These are phyloP conservation scores for Platypus cylindrus DNA, from an alignment of 2,888 invertebrate species.

Conservation along the genomic window DNA sequence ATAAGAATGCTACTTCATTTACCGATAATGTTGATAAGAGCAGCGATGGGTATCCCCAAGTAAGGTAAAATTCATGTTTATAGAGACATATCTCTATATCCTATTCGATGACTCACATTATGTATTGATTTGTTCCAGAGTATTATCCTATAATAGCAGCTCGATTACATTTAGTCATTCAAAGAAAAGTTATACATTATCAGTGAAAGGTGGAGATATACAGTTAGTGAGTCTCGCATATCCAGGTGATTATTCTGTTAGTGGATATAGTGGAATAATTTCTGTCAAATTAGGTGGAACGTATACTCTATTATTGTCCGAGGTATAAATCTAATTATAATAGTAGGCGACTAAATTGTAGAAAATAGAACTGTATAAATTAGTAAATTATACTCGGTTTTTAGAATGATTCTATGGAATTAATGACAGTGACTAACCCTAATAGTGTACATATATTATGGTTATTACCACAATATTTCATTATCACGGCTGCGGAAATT, in stretches of 20 bases:
- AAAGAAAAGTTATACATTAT: slow-evolving; percentile 2
- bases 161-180: slow-evolving; percentile 4
- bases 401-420: slow-evolving; percentile 3
- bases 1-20: slow-evolving; percentile 20
- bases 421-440: slow-evolving; percentile 46
- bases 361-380: neutral
- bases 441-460: slow-evolving; percentile 70
- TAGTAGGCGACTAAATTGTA: neutral
- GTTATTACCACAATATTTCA: slow-evolving; percentile 84
- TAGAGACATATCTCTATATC: neutral
- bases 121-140: no score
- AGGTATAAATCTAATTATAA: neutral
- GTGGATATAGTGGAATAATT: neutral
- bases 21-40: slow-evolving; percentile 39
- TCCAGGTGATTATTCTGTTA: slow-evolving; percentile 17
- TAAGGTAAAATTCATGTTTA: slow-evolving; percentile 34
- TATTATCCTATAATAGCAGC: slow-evolving; percentile 1
- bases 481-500: slow-evolving; percentile 88
- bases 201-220: slow-evolving; percentile 9
- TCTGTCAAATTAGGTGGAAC: slow-evolving; percentile 48
- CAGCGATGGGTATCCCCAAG: slow-evolving; percentile 42
- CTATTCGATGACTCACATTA: no score
- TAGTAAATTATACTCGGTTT: slow-evolving; percentile 1
- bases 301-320: slow-evolving; percentile 34
- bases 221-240: slow-evolving; percentile 6